Evolutionary conservation across 1,140 invertebrate genomes (phyloP).

Genomic region (Calliphora vicina): DNA sequence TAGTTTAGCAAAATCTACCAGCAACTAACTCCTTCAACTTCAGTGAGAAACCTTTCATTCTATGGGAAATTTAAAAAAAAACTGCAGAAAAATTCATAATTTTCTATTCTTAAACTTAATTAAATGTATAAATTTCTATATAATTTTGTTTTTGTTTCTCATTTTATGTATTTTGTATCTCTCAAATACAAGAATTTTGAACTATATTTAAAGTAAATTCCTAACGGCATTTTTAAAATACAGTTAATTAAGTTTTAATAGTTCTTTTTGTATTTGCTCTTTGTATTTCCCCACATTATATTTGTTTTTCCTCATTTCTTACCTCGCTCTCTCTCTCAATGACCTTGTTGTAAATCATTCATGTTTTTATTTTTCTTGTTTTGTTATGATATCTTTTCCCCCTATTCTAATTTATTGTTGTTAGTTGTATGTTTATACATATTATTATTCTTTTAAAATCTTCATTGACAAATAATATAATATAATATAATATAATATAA

Average conservation of each 20-base stretch:
- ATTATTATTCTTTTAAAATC: not conserved
- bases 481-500: no score
- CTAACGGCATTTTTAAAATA: not conserved
- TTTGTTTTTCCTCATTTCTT: not conserved
- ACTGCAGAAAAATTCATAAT: no score
- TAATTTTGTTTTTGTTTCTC: no score
- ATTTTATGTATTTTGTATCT: not conserved
- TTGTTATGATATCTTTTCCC: not conserved
- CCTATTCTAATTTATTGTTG: not conserved
- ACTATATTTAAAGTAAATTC: not conserved
- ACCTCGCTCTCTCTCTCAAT: not conserved
- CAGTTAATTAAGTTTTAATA: not conserved
- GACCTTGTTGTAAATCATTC: constrained; percentile 13
- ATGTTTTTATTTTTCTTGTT: not conserved
- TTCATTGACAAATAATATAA: not conserved
- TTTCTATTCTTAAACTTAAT: no score
- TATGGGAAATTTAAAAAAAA: no score
- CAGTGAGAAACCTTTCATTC: no score
- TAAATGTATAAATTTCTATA: no score
- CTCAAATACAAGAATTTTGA: not conserved
- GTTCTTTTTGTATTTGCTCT: not conserved
- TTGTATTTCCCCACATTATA: not conserved
- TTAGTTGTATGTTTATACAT: not conserved
- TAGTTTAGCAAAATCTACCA: no score
- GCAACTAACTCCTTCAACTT: no score